phyloP scores from a whole-genome alignment of 1,140 invertebrate species.

The Physella acuta region DNA sequence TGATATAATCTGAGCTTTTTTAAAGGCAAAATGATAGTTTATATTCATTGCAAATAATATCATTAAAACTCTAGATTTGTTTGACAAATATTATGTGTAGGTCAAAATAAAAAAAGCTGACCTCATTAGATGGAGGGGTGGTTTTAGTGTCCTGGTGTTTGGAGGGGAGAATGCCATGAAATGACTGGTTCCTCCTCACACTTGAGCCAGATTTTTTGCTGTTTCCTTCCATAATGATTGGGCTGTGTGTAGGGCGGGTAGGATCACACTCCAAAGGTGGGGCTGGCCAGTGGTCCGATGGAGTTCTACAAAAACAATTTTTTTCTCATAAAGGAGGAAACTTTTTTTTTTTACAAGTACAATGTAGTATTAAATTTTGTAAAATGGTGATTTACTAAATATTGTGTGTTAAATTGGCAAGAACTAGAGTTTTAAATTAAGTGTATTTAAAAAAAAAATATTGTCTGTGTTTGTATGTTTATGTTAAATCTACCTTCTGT shows the following conservation, averaged over 20 bases:
- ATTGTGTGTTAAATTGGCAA: not conserved
- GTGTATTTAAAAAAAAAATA: not conserved
- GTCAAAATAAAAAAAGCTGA: slow-evolving; percentile 19
- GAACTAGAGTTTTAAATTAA: not conserved
- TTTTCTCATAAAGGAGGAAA: too few relatives aligned
- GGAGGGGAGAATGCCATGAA: slow-evolving; percentile 45
- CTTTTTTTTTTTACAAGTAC: too few relatives aligned
- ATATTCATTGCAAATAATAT: too few relatives aligned
- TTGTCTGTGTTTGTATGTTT: not conserved
- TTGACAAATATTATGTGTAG: too few relatives aligned
- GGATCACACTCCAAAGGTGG: slow-evolving; percentile 10
- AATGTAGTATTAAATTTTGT: too few relatives aligned
- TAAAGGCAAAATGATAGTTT: too few relatives aligned
- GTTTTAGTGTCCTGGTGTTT: slow-evolving; percentile 33
- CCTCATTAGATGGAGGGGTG: slow-evolving; percentile 15
- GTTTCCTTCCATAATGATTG: slow-evolving; percentile 41
- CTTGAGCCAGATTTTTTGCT: slow-evolving; percentile 29
- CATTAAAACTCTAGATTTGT: too few relatives aligned
- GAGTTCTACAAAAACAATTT: slow-evolving; percentile 23
- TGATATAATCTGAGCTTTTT: too few relatives aligned
- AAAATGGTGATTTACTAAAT: too few relatives aligned
- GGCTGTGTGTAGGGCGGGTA: slow-evolving; percentile 37
- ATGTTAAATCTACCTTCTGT: slow-evolving; percentile 35
- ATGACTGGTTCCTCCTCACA: slow-evolving; percentile 42
- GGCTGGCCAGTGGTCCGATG: slow-evolving; percentile 24